Evolutionary conservation across 1,140 invertebrate species (phyloP), one percentile per base, ranked within the genome.

Genomic region (Copidosoma floridanum): DNA sequence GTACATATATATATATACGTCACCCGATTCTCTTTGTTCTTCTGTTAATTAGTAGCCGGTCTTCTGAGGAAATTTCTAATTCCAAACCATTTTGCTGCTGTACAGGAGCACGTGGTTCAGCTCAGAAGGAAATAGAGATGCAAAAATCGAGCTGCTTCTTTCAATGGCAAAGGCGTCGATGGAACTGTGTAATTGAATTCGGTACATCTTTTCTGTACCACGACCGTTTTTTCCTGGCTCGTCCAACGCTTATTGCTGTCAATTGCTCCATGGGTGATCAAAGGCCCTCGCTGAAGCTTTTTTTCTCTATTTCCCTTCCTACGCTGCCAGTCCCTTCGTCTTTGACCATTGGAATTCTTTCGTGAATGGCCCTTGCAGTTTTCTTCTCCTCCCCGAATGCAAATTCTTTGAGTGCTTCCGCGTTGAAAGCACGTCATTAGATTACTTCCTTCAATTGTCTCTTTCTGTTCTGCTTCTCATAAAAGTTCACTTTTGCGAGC

Each of bases 41-140:
- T 10, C 40, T 44, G n/a, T 38, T 43, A 59, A 52, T 59, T 52
- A 44, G 37, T 37, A 43, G 20, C 44, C 27, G 24, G 11, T 6
- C n/a, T 27, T 3, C 40, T 37, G n/a, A n/a, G n/a, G n/a, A n/a
- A n/a, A n/a, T n/a, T 29, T 38, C 32, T 37, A 7, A 8, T 14
- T 35, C 26, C 16, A 14, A 35, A 10, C 16, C 35, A 52, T 52
- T 41, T 43, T 26, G 18, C 12, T 20, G 26, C 35, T 2, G 4
- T 7, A 1, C 14, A 21, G 26, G 7, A 16, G 0, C n/a, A n/a
- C 24, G 27, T 26, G 12, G 14, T 27, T 24, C 14, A 6, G 6
- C 38, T 40, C 14, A n/a, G 14, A 5, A 2, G n/a, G 16, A 21
- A 48, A 57, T 44, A 48, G 44, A 57, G 12, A 12, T 47, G 27